Conservation (phyloP, 2,888 invertebrate species). For the Lycocerus yunnanus region DNA sequence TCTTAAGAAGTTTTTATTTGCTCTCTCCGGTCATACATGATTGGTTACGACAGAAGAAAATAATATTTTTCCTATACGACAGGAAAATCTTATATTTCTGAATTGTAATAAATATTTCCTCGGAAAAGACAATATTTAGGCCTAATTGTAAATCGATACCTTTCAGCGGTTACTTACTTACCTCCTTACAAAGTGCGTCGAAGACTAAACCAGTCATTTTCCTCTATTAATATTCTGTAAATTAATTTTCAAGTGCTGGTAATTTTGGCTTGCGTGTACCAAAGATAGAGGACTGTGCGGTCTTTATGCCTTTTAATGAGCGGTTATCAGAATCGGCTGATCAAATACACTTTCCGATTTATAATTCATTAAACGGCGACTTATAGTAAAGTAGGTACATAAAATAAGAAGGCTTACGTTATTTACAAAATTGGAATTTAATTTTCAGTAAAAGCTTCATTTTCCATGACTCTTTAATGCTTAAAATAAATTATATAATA, state of each 20-base stretch:
- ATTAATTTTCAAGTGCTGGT: constrained; percentile 54
- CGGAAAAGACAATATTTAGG: constrained; percentile 38
- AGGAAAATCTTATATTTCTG: not conserved
- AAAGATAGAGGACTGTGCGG: constrained; percentile 46
- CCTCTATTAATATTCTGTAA: constrained; percentile 55
- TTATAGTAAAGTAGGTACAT: constrained; percentile 18
- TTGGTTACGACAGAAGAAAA: constrained; percentile 6
- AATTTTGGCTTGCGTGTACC: constrained; percentile 52
- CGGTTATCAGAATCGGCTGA: constrained; percentile 52
- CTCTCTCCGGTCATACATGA: constrained; percentile 21
- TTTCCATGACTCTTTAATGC: not conserved
- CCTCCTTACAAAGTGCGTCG: constrained; percentile 50
- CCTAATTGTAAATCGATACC: constrained; percentile 55
- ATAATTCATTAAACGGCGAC: constrained; percentile 40
- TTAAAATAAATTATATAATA: no score
- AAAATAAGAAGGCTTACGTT: constrained; percentile 23
- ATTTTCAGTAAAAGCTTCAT: not conserved
- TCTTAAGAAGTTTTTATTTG: constrained; percentile 19
- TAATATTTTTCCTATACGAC: not conserved
- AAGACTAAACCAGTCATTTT: constrained; percentile 54
- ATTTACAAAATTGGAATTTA: constrained; percentile 4
- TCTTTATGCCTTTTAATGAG: constrained; percentile 54
- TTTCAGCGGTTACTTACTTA: constrained; percentile 54
- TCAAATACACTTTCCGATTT: constrained; percentile 50
- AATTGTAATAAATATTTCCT: not conserved